Evolutionary conservation across 2,888 invertebrate genomes (phyloP).

Genomic region (Cantharis flavilabris): DNA sequence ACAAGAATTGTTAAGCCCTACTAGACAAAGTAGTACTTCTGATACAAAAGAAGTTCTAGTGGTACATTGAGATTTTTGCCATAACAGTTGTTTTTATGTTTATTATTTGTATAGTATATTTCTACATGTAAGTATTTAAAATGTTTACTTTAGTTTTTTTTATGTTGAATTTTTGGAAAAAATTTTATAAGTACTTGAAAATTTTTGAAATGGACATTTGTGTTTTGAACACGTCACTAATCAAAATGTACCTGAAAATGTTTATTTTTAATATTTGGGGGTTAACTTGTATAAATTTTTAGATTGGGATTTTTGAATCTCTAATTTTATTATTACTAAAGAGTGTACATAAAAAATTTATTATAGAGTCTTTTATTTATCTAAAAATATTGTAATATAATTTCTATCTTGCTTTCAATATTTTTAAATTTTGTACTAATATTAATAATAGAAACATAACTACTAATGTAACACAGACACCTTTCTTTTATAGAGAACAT

Average conservation of each 20-base stretch:
- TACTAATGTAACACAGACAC: not conserved
- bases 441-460: constrained; percentile 5
- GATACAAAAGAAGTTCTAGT: constrained; percentile 37
- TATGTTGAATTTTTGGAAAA: constrained; percentile 10
- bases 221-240: constrained; percentile 26
- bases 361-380: constrained; percentile 14
- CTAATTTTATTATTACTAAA: constrained; percentile 17
- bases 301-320: constrained; percentile 17
- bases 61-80: constrained; percentile 18
- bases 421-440: constrained; percentile 29
- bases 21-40: constrained; percentile 55
- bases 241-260: constrained; percentile 28
- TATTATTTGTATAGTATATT: constrained; percentile 11
- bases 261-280: constrained; percentile 28
- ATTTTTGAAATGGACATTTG: constrained; percentile 6
- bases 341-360: constrained; percentile 13
- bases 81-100: constrained; percentile 3
- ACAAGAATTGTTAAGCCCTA: constrained; percentile 70
- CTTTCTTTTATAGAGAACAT: constrained; percentile 24
- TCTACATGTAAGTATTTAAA: not conserved
- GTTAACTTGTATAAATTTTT: constrained; percentile 22
- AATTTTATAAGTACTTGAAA: constrained; percentile 20
- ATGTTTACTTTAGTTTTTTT: constrained; percentile 12
- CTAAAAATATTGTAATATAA: constrained; percentile 16
- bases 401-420: constrained; percentile 20